Evolutionary conservation across 1,140 invertebrate genomes (phyloP), one percentile per base, ranked within the genome.

Genomic region (Acromyrmex echinatior): DNA sequence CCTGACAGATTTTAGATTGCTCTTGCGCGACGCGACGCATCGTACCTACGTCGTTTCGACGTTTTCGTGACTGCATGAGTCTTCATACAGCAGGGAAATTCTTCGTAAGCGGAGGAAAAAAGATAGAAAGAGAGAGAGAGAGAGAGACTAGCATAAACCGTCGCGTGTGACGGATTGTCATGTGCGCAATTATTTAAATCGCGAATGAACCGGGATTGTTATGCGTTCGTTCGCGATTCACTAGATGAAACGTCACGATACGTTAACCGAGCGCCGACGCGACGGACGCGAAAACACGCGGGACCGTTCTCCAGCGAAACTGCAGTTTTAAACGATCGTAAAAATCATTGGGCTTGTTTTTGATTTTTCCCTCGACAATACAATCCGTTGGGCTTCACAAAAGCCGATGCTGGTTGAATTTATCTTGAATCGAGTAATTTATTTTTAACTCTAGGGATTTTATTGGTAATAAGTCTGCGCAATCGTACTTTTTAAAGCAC

Each of bases 1-100:
- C 88, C 86, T 95, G 95, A 95, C 95, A 95, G 94, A 94, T 95
- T 95, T 95, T 95, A 95, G 94, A 95, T 95, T 95, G 93, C 92
- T 91, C 90, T 87, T 77, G 87, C 86, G 68, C 90, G 74, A 82
- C 86, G 82, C 77, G 79, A 68, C 80, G 76, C 53, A 28, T 39
- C 16, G 28, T 39, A 45, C 21, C 39, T 63, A 66, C 80, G 89
- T 73, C 79, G 87, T 92, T 92, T 91, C 88, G 88, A 90, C 73
- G 80, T 93, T 92, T 92, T 90, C 92, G 79, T 73, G 71, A 70
- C 66, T 66, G 62, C 66, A 86, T 73, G 90, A 86, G 84, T 82
- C 87, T 92, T 92, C 87, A 86, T 92, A 87, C 79, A 84, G 4
- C 77, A 86, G 89, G 90, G 88, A 71, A 87, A 90, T 88, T 85